A percentile compares a stretch with the other conserved stretches of the same genome.
Conservation (phyloP, 2,797 vertebrate species). For the Rousettus madagascariensis region DNA sequence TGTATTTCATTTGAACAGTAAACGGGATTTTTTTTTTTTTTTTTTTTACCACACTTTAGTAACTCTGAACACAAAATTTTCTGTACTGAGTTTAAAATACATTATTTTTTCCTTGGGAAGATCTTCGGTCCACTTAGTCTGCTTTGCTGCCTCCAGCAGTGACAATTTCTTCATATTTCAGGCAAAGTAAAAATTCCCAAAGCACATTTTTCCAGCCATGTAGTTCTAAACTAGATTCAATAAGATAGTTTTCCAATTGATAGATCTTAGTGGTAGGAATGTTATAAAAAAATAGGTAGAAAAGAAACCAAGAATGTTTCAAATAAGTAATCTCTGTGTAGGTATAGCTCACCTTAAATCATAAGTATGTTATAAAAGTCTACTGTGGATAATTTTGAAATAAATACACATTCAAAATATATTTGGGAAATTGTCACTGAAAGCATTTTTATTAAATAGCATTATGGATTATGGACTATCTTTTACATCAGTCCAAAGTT, state of each 20-base stretch:
- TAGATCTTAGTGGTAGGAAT: background rate
- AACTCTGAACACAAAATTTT: background rate
- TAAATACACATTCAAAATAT: background rate
- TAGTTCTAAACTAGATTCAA: background rate
- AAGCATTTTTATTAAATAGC: background rate
- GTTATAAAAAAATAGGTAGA: background rate
- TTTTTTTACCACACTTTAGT: background rate
- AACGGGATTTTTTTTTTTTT: background rate
- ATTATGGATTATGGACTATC: background rate
- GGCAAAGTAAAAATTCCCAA: background rate
- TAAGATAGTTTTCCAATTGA: background rate
- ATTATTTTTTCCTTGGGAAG: background rate
- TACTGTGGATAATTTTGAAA: background rate
- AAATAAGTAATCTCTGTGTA: background rate
- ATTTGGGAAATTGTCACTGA: background rate
- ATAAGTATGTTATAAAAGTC: background rate
- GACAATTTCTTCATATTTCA: background rate
- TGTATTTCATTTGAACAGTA: background rate
- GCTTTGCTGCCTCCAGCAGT: background rate
- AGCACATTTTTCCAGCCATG: background rate
- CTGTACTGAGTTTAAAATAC: background rate
- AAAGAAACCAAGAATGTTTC: background rate
- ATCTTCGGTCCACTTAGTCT: background rate
- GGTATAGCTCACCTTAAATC: background rate
- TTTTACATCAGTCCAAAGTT: background rate